Evolutionary conservation across 2,888 invertebrate species (phyloP).

Genomic region (Eupeodes luniger): DNA sequence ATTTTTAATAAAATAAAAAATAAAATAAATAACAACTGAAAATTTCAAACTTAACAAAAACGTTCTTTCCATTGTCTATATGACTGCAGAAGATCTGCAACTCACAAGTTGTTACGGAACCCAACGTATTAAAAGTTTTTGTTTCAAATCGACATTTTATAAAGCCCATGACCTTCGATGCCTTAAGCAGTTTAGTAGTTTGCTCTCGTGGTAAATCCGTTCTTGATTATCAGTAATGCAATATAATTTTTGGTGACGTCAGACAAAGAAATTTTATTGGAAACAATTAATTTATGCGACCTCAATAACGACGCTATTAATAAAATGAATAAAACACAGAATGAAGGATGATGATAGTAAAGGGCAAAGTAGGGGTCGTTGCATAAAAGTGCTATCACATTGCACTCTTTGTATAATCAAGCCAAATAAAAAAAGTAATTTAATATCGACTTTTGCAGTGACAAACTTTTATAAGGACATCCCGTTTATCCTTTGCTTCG

Average conservation of each 20-base stretch:
- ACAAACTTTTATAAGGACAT: slow-evolving; percentile 7
- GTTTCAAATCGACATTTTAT: too few species aligned
- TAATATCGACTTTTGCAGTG: slow-evolving; percentile 27
- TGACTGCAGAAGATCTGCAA: too few species aligned
- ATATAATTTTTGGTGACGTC: slow-evolving; percentile 25
- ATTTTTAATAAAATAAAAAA: too few species aligned
- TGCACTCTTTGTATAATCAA: slow-evolving; percentile 28
- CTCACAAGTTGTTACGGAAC: too few species aligned
- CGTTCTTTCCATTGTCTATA: too few species aligned
- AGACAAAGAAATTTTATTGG: neutral
- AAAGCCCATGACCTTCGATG: too few species aligned
- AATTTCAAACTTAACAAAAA: too few species aligned
- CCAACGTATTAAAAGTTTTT: too few species aligned
- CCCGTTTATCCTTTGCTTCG: neutral
- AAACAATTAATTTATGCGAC: slow-evolving; percentile 26
- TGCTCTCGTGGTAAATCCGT: neutral
- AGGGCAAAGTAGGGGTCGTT: neutral
- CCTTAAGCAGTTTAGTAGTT: too few species aligned
- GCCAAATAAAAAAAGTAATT: slow-evolving; percentile 34
- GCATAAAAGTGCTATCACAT: slow-evolving; percentile 5
- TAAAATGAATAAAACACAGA: slow-evolving; percentile 14
- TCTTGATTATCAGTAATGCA: neutral
- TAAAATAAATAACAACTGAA: too few species aligned
- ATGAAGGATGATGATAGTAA: neutral
- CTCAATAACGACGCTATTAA: slow-evolving; percentile 36